Evolutionary conservation across 1,140 invertebrate genomes (phyloP).

Genomic region (Daktulosphaira vitifoliae): DNA sequence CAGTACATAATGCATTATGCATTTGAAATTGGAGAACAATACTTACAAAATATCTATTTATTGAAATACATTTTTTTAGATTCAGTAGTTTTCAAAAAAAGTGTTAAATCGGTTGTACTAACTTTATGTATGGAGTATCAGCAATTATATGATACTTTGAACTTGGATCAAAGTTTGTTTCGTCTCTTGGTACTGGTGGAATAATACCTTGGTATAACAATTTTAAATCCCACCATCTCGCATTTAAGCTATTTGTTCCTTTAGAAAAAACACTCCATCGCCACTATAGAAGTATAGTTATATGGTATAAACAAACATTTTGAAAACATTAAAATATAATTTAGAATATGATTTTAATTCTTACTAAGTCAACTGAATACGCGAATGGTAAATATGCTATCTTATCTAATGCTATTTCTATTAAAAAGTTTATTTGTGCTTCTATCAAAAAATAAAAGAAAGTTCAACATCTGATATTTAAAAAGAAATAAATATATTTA

Average conservation of each 20-base stretch:
- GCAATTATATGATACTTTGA: constrained; percentile 76
- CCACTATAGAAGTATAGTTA: constrained; percentile 47
- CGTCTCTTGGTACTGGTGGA: constrained; percentile 62
- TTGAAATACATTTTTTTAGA: too few relatives aligned
- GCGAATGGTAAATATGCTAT: constrained; percentile 82
- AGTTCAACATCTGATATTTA: neutral
- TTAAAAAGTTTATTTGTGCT: constrained; percentile 66
- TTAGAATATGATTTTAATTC: too few relatives aligned
- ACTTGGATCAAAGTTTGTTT: constrained; percentile 76
- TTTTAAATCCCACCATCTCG: constrained; percentile 56
- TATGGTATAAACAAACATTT: too few relatives aligned
- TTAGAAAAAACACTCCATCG: constrained; percentile 77
- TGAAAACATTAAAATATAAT: too few relatives aligned
- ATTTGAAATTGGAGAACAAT: constrained; percentile 81
- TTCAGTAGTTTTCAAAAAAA: too few relatives aligned
- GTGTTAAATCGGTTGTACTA: too few relatives aligned
- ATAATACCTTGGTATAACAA: constrained; percentile 69
- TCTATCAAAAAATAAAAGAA: constrained; percentile 45
- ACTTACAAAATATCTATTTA: constrained; percentile 69
- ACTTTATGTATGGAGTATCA: constrained; percentile 75
- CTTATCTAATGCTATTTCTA: constrained; percentile 71
- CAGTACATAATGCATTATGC: constrained; percentile 66
- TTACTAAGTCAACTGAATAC: constrained; percentile 63
- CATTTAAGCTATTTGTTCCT: constrained; percentile 60
- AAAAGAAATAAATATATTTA: neutral